Evolutionary conservation across 2,888 invertebrate genomes (phyloP), one percentile per base, ranked within the genome.

Genomic region (Griposia aprilina): DNA sequence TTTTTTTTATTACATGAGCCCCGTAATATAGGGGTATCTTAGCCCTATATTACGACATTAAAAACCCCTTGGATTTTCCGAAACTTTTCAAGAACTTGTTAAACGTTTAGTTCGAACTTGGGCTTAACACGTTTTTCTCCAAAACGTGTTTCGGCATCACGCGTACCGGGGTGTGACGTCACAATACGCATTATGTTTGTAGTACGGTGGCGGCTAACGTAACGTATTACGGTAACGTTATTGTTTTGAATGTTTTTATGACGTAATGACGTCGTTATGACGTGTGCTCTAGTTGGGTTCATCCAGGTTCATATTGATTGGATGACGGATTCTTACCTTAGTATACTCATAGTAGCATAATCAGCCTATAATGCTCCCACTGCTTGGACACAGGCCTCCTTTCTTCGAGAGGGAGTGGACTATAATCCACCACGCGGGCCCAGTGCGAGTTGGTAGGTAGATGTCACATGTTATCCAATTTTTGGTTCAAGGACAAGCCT

Each of bases 131-230:
- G 82, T 76, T 81, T 81, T 79, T 65, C 30, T 23, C 8, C 10
- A 45, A 52, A 80, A 76, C 82, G 76, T 81, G 82, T 69, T 76
- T 66, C 10, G 15, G 20, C 6, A 26, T 66, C 83, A 83, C 83
- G 81, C n/a, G 81, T 77, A 52, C 23, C 45, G 20, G 7, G 5
- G 8, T 52, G n/a, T 82, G 73, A 69, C 50, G 60, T 78, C 59
- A 69, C 2, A 23, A 48, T 57, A 8, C 17, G 50, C 13, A 41
- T 48, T 68, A 52, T 52, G 20, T 63, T 55, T 52, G 7, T 52
- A 65, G 4, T 55, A 30, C 11, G 20, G 23, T 55, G n/a, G 5
- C 23, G 13, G 17, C 0, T 59, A 41, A 41, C 30, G 65, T 80
- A 60, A 67, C 15, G 26, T 62, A 36, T 70, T 70, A 26, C 55